Percentiles rank a stretch among this genome's conserved stretches.
Conservation (phyloP, 2,888 invertebrate genomes). For the Harpagoxenus sublaevis region DNA sequence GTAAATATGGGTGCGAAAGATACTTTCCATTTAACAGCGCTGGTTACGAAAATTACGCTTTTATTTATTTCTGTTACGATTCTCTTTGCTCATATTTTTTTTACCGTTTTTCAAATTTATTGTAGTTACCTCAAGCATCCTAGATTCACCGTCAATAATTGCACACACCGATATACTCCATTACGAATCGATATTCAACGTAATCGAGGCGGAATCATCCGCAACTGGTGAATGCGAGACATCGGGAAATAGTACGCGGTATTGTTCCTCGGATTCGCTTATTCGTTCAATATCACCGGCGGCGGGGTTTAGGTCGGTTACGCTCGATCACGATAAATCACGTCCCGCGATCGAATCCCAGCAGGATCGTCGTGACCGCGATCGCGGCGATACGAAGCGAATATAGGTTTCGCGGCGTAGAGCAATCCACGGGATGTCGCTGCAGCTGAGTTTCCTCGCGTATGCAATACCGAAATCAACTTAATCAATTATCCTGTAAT, state of each 20-base stretch:
- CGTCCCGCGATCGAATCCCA: constrained; percentile 3
- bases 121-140: background rate
- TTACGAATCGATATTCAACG: constrained; percentile 25
- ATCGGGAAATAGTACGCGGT: constrained; percentile 13
- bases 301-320: background rate
- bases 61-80: background rate
- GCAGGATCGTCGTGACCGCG: constrained; percentile 3
- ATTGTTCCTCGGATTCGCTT: constrained; percentile 28
- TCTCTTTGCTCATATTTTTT: no score
- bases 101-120: background rate
- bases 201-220: background rate
- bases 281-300: constrained; percentile 12
- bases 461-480: constrained; percentile 61
- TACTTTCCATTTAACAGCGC: background rate
- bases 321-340: constrained; percentile 38
- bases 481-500: constrained; percentile 71
- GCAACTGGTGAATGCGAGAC: background rate
- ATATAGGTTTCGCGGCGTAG: constrained; percentile 33
- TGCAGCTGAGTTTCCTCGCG: constrained; percentile 58
- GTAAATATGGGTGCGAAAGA: background rate
- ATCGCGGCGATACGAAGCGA: background rate
- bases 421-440: constrained; percentile 39
- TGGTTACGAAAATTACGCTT: background rate
- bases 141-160: background rate
- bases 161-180: background rate